Percentiles rank a stretch among this genome's conserved stretches.
Evolutionary conservation across 2,113 vertebrate species (phyloP).

Genomic region (Lonchura striata): DNA sequence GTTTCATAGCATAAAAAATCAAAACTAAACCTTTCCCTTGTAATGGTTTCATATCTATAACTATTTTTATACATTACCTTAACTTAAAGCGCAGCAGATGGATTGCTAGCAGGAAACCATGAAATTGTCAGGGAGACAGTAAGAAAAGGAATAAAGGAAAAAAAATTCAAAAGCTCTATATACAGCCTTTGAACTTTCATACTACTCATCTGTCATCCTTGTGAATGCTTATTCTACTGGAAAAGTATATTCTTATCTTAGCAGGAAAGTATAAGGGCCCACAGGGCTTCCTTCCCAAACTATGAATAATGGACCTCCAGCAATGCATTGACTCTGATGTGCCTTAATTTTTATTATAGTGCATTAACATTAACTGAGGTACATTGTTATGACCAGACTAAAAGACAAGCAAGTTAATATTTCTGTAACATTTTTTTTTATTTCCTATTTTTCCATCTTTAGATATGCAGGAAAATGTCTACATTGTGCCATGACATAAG

Average conservation of each 20-base stretch:
- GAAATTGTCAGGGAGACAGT: constrained; percentile 5
- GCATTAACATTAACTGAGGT: background rate
- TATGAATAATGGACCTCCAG: background rate
- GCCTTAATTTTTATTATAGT: background rate
- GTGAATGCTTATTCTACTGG: background rate
- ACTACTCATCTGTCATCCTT: constrained; percentile 29
- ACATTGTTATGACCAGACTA: background rate
- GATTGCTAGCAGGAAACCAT: constrained; percentile 10
- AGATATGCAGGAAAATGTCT: background rate
- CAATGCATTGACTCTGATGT: background rate
- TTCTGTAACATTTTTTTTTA: background rate
- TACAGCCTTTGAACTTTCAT: constrained; percentile 1
- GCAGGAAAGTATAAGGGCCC: background rate
- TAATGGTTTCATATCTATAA: background rate
- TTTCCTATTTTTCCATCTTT: background rate
- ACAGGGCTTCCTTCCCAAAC: background rate
- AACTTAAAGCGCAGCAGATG: constrained; percentile 29
- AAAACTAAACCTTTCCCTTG: background rate
- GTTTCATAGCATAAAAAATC: background rate
- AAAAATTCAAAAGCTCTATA: background rate
- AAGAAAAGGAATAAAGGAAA: background rate
- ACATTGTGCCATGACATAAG: background rate
- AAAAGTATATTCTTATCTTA: background rate
- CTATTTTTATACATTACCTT: background rate
- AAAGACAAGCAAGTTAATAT: background rate